A percentile compares a stretch with the other conserved stretches of the same genome.
phyloP scores from a whole-genome alignment of 2,888 invertebrate species.

The Drosophila paramelanica region DNA sequence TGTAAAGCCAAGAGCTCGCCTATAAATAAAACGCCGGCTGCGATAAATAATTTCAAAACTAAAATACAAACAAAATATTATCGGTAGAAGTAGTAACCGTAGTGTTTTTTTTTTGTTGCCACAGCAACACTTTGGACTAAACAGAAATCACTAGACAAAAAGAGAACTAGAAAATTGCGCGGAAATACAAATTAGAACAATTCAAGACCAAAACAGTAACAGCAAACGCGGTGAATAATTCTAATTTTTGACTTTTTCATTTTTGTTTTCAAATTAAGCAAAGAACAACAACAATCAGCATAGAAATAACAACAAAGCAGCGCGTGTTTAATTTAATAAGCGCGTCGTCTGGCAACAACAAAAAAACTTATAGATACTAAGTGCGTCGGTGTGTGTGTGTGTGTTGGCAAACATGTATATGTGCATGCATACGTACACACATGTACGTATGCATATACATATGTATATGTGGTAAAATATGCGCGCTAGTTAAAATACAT shows the following conservation, averaged over 20 bases:
- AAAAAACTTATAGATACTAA: conserved; percentile 72
- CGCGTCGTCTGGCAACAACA: conserved; percentile 66
- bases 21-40: conserved; percentile 61
- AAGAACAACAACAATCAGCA: conserved; percentile 36
- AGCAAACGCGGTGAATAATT: conserved; percentile 40
- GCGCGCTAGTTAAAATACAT: conserved; percentile 52
- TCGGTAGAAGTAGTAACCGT: conserved; percentile 14
- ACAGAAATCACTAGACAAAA: conserved; percentile 22
- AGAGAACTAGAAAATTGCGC: conserved; percentile 38
- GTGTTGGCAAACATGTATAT: conserved; percentile 42
- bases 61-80: conserved; percentile 2
- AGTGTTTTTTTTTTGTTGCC: conserved; percentile 42
- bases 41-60: conserved; percentile 22
- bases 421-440: conserved; percentile 20
- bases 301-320: conserved; percentile 56
- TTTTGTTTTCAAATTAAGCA: conserved; percentile 48
- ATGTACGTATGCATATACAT: conserved; percentile 17
- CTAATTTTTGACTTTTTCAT: conserved; percentile 16
- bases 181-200: conserved; percentile 72
- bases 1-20: neutral
- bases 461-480: conserved; percentile 52
- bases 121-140: conserved; percentile 48
- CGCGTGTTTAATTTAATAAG: conserved; percentile 74
- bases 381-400: conserved; percentile 25
- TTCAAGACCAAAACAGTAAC: conserved; percentile 33